These are phyloP conservation scores for Esox lucius DNA, from an alignment of 2,797 vertebrate species.

Conservation along the genomic window DNA sequence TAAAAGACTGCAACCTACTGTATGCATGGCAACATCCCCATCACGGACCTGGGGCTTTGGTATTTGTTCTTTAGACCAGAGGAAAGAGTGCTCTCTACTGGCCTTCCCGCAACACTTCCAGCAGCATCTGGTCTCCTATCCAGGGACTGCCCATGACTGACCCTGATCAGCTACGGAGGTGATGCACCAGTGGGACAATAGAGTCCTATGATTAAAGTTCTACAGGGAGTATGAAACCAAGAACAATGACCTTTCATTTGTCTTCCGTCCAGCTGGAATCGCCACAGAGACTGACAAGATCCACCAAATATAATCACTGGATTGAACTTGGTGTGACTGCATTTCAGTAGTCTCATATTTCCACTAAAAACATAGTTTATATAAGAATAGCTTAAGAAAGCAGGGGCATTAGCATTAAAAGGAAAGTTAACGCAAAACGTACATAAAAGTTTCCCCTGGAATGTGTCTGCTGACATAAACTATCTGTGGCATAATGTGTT, in stretches of 20 bases:
- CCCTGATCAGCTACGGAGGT: no score
- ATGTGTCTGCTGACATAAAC: constrained; percentile 54
- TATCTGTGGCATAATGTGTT: constrained; percentile 46
- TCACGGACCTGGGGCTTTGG: no score
- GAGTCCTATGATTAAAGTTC: background rate
- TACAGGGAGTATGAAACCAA: constrained; percentile 26
- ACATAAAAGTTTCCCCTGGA: constrained; percentile 57
- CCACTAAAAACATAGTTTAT: constrained; percentile 48
- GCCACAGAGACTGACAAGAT: constrained; percentile 50
- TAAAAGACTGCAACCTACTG: no score
- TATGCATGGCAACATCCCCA: no score
- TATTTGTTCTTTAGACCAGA: no score
- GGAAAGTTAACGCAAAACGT: constrained; percentile 59
- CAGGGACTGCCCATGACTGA: no score
- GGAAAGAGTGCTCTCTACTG: no score
- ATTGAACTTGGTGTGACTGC: constrained; percentile 59
- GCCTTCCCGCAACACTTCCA: no score
- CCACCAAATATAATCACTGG: constrained; percentile 60
- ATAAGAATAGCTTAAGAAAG: constrained; percentile 54
- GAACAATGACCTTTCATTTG: constrained; percentile 33
- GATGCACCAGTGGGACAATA: background rate
- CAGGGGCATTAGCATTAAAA: constrained; percentile 61
- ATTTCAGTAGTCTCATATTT: constrained; percentile 43
- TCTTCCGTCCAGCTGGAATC: constrained; percentile 46
- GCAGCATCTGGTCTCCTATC: no score